Evolutionary conservation across 2,888 invertebrate genomes (phyloP).

Genomic region (Dioctria rufipes): DNA sequence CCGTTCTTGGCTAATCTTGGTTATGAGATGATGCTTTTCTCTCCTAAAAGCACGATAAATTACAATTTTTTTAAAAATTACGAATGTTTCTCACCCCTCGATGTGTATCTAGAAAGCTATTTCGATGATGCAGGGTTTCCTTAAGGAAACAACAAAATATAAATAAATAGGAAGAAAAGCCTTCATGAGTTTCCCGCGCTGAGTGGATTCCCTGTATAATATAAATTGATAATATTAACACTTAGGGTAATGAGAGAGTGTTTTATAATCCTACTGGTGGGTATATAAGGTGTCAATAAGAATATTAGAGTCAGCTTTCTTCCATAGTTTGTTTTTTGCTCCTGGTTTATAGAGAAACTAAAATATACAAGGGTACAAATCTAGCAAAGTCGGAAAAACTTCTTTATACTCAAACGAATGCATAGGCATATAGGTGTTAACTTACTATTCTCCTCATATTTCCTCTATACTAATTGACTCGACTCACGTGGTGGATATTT

Average conservation of each 20-base stretch:
- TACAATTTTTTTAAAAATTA: conserved; percentile 30
- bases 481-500: too few relatives aligned
- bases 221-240: conserved; percentile 5
- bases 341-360: too few relatives aligned
- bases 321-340: too few relatives aligned
- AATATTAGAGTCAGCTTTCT: not conserved
- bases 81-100: not conserved
- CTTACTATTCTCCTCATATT: too few relatives aligned
- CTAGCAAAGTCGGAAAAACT: too few relatives aligned
- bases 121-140: not conserved
- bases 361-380: too few relatives aligned
- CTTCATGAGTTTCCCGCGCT: not conserved
- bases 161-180: conserved; percentile 12
- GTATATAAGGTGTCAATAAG: not conserved
- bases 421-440: too few relatives aligned
- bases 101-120: not conserved
- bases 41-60: conserved; percentile 29
- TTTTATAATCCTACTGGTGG: not conserved
- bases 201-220: not conserved
- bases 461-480: too few relatives aligned
- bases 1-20: conserved; percentile 10
- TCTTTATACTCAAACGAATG: too few relatives aligned
- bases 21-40: not conserved
- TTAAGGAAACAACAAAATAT: not conserved
- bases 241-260: conserved; percentile 1